phyloP scores from a whole-genome alignment of 1,140 invertebrate genomes.

The Pemphigus obesinymphae region DNA sequence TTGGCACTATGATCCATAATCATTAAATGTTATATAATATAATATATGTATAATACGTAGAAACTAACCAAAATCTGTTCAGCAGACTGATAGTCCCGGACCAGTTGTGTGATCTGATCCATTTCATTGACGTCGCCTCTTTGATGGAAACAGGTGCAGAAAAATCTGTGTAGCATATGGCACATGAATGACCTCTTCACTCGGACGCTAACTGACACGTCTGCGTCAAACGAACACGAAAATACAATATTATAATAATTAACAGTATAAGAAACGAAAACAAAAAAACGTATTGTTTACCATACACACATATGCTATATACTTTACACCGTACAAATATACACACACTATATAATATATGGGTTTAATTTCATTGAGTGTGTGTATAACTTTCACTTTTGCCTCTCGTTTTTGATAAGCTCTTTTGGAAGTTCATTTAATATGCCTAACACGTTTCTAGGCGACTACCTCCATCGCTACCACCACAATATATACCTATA shows the following conservation, averaged over 20 bases:
- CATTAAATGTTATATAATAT: too few relatives aligned
- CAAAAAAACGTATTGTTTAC: not conserved
- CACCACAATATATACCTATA: too few relatives aligned
- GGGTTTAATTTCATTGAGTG: too few relatives aligned
- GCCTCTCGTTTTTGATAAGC: not conserved
- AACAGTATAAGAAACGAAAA: not conserved
- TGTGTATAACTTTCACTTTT: conserved; percentile 4
- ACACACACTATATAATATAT: too few relatives aligned
- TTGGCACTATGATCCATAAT: too few relatives aligned
- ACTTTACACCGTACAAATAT: not conserved
- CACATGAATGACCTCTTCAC: conserved; percentile 63
- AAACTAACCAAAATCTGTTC: conserved; percentile 58
- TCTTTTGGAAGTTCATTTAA: conserved; percentile 19
- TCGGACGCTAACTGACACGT: conserved; percentile 65
- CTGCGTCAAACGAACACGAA: conserved; percentile 50
- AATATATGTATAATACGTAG: too few relatives aligned
- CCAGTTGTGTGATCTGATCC: conserved; percentile 56
- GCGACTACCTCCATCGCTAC: not conserved
- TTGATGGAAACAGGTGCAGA: conserved; percentile 67
- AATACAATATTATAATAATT: not conserved
- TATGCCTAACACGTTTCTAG: not conserved
- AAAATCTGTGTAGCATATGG: conserved; percentile 63
- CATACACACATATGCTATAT: not conserved
- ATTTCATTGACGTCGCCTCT: conserved; percentile 56
- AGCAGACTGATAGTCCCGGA: conserved; percentile 61